A percentile compares a stretch with the other conserved stretches of the same genome.
Conservation (phyloP, 2,113 vertebrate genomes). For the Stercorarius parasiticus region DNA sequence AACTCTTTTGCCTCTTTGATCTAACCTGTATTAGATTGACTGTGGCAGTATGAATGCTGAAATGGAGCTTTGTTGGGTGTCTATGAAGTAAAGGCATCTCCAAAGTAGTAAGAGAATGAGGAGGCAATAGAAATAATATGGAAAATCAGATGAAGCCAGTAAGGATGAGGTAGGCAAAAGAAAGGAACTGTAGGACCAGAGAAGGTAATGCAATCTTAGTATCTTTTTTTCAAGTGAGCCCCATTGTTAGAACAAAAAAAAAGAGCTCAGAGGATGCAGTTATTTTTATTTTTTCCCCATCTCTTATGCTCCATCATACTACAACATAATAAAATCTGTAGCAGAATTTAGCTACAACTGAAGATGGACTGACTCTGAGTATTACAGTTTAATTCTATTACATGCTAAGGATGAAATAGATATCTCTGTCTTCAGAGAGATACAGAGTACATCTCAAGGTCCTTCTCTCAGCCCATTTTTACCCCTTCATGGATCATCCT, state of each 20-base stretch:
- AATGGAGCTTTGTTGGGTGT: not conserved
- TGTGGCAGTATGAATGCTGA: not conserved
- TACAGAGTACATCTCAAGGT: not conserved
- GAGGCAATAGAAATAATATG: not conserved
- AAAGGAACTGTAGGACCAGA: not conserved
- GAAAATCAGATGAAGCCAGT: not conserved
- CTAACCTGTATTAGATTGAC: not conserved
- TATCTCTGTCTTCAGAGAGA: not conserved
- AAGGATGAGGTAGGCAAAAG: not conserved
- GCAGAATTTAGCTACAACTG: not conserved
- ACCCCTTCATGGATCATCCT: not conserved
- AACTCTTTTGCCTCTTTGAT: not conserved
- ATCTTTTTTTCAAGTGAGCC: not conserved
- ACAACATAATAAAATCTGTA: not conserved
- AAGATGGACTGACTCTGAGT: not conserved
- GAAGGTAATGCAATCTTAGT: not conserved
- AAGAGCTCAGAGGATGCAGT: not conserved
- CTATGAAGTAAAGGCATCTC: not conserved
- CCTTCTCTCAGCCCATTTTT: not conserved
- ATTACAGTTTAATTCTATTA: not conserved
- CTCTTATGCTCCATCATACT: not conserved
- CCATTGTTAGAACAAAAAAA: not conserved
- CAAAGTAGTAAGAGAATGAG: not conserved
- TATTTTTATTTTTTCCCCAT: not conserved
- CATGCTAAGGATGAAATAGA: not conserved